Percentiles rank a stretch among this genome's conserved stretches.
Evolutionary conservation across 2,113 vertebrate genomes (phyloP).

Genomic region (Epinephelus lanceolatus): DNA sequence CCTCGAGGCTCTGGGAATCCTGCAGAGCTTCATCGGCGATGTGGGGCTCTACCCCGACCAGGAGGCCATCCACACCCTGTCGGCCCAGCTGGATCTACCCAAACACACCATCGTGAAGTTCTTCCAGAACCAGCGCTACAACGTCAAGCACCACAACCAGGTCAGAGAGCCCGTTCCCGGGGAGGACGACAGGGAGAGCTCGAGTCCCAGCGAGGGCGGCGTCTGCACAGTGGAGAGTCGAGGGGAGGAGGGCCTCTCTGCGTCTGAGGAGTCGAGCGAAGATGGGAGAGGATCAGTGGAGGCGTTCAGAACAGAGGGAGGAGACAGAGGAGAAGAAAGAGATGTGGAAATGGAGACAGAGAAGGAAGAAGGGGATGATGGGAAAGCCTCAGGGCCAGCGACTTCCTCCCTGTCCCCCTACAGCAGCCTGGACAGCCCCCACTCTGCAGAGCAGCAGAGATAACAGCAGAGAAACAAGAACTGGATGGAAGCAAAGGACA

Average conservation of each 20-base stretch:
- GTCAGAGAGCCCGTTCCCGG: conserved; percentile 85
- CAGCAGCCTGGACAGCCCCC: conserved; percentile 70
- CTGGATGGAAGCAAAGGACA: not conserved
- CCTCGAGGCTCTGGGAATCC: conserved; percentile 97
- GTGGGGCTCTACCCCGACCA: conserved; percentile 98
- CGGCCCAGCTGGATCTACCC: conserved; percentile 97
- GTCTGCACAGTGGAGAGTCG: conserved; percentile 86
- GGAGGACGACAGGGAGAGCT: conserved; percentile 61
- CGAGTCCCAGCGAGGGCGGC: conserved; percentile 79
- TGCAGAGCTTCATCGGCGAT: conserved; percentile 99
- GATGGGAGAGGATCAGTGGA: conserved; percentile 86
- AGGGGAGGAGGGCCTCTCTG: conserved; percentile 89
- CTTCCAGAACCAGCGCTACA: conserved; percentile 99
- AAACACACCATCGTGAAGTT: conserved; percentile 99
- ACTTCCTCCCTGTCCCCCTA: conserved; percentile 67
- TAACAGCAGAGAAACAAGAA: conserved; percentile 56
- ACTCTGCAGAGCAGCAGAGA: conserved; percentile 75
- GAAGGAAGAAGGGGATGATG: conserved; percentile 58
- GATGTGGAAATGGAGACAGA: conserved; percentile 55
- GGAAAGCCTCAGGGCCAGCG: conserved; percentile 46
- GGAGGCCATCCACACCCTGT: conserved; percentile 99
- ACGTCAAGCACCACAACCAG: conserved; percentile 92
- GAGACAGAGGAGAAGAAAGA: conserved; percentile 54
- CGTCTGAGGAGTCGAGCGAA: conserved; percentile 89
- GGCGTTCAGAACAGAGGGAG: conserved; percentile 87